phyloP scores from a whole-genome alignment of 2,797 vertebrate species.

The Sciurus carolinensis region DNA sequence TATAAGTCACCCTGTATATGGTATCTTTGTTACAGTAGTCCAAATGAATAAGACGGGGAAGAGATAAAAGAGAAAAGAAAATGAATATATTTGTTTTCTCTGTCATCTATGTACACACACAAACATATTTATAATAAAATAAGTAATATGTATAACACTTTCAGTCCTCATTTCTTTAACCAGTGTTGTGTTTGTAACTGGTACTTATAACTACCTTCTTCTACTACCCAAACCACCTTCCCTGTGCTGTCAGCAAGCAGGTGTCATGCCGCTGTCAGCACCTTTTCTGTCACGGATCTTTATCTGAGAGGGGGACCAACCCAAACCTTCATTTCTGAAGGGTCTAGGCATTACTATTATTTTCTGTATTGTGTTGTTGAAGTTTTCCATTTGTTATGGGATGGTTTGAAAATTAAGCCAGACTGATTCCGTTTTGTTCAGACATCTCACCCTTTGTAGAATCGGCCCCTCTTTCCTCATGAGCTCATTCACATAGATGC shows the following conservation, averaged over 20 bases:
- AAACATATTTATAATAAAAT: background rate
- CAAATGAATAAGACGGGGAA: background rate
- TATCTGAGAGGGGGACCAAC: background rate
- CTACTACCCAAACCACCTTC: background rate
- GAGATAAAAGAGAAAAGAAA: background rate
- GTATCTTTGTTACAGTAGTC: background rate
- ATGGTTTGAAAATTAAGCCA: no score
- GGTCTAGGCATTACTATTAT: no score
- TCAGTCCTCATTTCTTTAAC: background rate
- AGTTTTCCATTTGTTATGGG: background rate
- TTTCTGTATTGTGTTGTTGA: background rate
- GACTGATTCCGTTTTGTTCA: no score
- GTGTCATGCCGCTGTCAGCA: background rate
- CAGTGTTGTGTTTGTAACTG: background rate
- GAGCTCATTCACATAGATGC: no score
- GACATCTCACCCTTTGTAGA: no score
- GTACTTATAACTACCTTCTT: background rate
- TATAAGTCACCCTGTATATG: background rate
- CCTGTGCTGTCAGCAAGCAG: background rate
- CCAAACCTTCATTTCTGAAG: background rate
- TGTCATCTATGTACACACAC: background rate
- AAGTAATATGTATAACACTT: background rate
- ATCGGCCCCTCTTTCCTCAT: no score
- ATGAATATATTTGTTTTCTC: background rate
- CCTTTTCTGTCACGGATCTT: background rate